These are phyloP conservation scores for Todiramphus saurophagus DNA, from an alignment of 2,113 vertebrate genomes.

Conservation along the genomic window DNA sequence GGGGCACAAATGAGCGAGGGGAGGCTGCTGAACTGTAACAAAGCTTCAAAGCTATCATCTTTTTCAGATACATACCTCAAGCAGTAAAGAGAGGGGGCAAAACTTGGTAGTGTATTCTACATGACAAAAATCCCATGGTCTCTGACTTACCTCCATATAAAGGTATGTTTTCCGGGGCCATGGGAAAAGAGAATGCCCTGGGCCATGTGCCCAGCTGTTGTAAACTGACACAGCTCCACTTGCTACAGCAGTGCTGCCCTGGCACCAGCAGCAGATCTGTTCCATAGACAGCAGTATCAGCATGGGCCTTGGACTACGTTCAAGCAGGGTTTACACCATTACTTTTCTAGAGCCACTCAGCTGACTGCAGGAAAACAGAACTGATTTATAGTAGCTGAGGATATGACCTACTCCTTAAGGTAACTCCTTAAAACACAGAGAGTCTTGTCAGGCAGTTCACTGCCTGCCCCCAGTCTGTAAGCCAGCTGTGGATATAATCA, in stretches of 20 bases:
- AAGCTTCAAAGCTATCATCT: not conserved
- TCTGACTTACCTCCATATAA: not conserved
- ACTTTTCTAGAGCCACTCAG: not conserved
- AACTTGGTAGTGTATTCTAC: not conserved
- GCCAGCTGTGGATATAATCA: not conserved
- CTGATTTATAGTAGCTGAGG: not conserved
- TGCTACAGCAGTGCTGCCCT: not conserved
- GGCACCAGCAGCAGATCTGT: not conserved
- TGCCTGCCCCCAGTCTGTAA: not conserved
- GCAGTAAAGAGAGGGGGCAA: not conserved
- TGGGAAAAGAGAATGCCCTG: not conserved
- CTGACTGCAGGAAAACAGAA: not conserved
- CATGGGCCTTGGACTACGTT: rapidly evolving
- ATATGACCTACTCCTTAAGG: not conserved
- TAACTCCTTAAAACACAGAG: not conserved
- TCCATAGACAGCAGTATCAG: not conserved
- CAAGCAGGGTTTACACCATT: not conserved
- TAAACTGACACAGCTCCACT: not conserved
- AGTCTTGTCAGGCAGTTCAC: not conserved
- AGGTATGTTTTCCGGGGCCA: not conserved
- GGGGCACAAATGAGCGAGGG: not conserved
- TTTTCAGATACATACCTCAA: not conserved
- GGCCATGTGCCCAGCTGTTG: not conserved
- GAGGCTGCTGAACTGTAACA: not conserved
- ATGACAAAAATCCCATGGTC: rapidly evolving